Evolutionary conservation across 2,888 invertebrate species (phyloP).

Genomic region (Athetis lepigone): DNA sequence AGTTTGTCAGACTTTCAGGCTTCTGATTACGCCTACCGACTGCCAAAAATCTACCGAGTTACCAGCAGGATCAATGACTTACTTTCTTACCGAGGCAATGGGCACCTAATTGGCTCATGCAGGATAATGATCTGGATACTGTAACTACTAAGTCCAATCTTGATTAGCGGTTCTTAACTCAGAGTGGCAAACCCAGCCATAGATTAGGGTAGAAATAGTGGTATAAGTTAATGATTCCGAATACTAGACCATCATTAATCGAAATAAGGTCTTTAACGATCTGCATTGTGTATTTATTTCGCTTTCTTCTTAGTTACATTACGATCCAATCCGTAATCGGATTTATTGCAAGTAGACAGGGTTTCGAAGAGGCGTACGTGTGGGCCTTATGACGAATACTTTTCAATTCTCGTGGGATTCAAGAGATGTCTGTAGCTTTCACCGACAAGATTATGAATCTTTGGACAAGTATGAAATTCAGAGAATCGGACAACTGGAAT

Average conservation of each 20-base stretch:
- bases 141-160: too few relatives aligned
- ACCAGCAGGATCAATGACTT: too few relatives aligned
- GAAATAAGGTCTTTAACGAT: background rate
- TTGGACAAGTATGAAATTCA: background rate
- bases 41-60: too few relatives aligned
- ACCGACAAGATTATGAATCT: conserved; percentile 3
- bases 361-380: conserved; percentile 26
- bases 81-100: too few relatives aligned
- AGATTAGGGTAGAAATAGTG: too few relatives aligned
- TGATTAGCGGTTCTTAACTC: too few relatives aligned
- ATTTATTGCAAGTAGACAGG: background rate
- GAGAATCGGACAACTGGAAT: background rate
- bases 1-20: too few relatives aligned
- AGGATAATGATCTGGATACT: too few relatives aligned
- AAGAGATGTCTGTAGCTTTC: conserved; percentile 24
- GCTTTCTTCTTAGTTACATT: background rate
- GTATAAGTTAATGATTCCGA: too few relatives aligned
- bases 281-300: background rate
- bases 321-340: background rate
- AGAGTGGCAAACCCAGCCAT: too few relatives aligned
- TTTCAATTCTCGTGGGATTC: conserved; percentile 39
- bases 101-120: too few relatives aligned
- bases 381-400: conserved; percentile 34
- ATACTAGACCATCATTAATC: background rate
- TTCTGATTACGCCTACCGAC: too few relatives aligned